phyloP scores from a whole-genome alignment of 1,140 invertebrate species.

The Drosophila neocordata region DNA sequence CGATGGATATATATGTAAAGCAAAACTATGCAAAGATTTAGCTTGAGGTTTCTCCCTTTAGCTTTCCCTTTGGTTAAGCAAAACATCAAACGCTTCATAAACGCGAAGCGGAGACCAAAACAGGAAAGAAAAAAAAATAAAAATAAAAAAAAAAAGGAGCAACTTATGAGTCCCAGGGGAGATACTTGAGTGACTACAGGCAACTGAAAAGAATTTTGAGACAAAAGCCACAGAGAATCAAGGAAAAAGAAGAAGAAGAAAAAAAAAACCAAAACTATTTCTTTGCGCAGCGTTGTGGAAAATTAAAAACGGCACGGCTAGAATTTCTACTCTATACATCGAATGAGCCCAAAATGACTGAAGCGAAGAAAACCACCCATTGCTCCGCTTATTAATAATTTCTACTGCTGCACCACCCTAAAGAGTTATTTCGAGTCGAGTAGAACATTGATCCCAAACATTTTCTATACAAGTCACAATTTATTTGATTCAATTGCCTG shows the following conservation, averaged over 20 bases:
- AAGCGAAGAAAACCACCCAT: conserved; percentile 23
- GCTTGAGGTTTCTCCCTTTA: conserved; percentile 26
- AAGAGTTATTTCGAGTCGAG: conserved; percentile 63
- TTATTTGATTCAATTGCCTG: not conserved
- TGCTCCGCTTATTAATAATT: conserved; percentile 70
- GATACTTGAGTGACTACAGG: conserved; percentile 75
- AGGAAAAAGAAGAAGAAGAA: not conserved
- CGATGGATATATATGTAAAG: too few species aligned
- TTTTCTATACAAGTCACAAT: not conserved
- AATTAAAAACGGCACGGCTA: conserved; percentile 68
- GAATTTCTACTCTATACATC: not conserved
- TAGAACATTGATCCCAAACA: conserved; percentile 30
- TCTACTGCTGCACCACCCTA: conserved; percentile 37
- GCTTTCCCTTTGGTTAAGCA: conserved; percentile 31
- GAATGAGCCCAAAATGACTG: conserved; percentile 22
- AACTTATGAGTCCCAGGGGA: conserved; percentile 71
- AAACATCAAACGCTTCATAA: conserved; percentile 78
- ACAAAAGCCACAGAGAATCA: conserved; percentile 1
- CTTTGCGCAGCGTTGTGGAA: conserved; percentile 81
- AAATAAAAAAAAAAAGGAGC: conserved; percentile 11
- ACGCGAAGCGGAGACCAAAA: conserved; percentile 45
- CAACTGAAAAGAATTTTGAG: conserved; percentile 14
- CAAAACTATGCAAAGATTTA: conserved; percentile 54
- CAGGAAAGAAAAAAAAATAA: not conserved
- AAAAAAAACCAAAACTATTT: conserved; percentile 67